Conservation (phyloP, 2,797 vertebrate species). For the Steatocranus sp. region DNA sequence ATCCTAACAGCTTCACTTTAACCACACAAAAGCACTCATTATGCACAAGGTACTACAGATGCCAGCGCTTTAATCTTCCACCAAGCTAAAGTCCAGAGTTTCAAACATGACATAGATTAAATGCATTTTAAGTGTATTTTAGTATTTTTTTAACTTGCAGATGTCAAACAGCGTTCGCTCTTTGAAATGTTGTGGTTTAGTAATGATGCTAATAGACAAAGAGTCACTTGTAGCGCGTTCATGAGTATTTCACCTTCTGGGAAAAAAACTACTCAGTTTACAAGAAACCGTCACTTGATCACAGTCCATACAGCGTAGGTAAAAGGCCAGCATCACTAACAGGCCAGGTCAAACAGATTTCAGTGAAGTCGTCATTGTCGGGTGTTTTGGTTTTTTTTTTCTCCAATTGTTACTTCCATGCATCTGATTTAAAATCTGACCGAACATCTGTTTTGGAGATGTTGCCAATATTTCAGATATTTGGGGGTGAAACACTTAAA, state of each 20-base stretch:
- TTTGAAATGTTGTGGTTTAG: neutral
- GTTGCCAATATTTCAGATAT: neutral
- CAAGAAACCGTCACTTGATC: neutral
- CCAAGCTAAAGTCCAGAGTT: neutral
- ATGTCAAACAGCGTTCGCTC: neutral
- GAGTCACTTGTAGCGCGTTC: neutral
- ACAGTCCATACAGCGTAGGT: neutral
- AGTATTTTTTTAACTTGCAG: neutral
- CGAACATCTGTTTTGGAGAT: neutral
- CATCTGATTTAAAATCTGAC: neutral
- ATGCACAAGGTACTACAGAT: neutral
- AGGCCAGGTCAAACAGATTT: neutral
- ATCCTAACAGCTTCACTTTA: neutral
- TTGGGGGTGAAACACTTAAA: neutral
- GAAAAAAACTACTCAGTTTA: neutral
- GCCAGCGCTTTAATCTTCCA: neutral
- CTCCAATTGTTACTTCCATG: neutral
- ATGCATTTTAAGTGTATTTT: neutral
- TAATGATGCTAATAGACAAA: neutral
- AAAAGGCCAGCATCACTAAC: neutral
- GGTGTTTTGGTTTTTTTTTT: rapidly evolving
- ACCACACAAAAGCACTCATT: neutral
- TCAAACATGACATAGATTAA: neutral
- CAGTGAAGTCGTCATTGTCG: neutral
- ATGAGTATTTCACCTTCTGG: neutral